phyloP scores from a whole-genome alignment of 2,797 vertebrate genomes.

The Gallinago solitaria region DNA sequence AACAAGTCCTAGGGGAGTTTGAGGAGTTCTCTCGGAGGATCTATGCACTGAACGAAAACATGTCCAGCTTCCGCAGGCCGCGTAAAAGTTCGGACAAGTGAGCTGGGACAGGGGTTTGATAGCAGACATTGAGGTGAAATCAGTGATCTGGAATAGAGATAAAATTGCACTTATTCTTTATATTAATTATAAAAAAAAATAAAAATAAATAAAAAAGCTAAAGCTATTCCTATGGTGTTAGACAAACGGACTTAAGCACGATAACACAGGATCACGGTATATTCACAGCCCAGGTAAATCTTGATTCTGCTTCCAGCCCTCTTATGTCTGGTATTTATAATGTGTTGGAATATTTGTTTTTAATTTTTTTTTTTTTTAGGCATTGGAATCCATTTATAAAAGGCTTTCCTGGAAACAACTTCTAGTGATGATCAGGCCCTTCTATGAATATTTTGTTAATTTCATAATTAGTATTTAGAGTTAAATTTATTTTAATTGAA shows the following conservation, averaged over 20 bases:
- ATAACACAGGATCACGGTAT: conserved; percentile 47
- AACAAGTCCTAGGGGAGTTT: conserved; percentile 95
- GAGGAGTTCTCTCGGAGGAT: conserved; percentile 98
- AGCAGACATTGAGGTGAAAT: neutral
- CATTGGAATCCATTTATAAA: conserved; percentile 38
- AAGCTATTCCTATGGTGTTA: conserved; percentile 70
- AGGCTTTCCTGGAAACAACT: conserved; percentile 36
- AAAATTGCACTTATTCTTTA: conserved; percentile 89
- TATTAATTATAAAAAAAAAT: conserved; percentile 76
- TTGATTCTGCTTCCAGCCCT: conserved; percentile 52
- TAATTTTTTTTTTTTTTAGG: neutral
- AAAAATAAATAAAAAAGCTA: conserved; percentile 13
- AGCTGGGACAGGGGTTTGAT: conserved; percentile 31
- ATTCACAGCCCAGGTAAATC: conserved; percentile 57
- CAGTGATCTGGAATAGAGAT: conserved; percentile 44
- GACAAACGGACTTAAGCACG: conserved; percentile 32
- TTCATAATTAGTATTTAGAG: conserved; percentile 64
- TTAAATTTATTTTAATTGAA: conserved; percentile 60
- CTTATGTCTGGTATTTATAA: conserved; percentile 52
- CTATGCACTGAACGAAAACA: conserved; percentile 94
- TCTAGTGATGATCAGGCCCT: conserved; percentile 29
- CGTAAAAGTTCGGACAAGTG: conserved; percentile 96
- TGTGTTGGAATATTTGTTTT: neutral
- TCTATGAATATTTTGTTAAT: conserved; percentile 33
- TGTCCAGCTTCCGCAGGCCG: conserved; percentile 92